Evolutionary conservation across 2,888 invertebrate species (phyloP).

Genomic region (Dicyrtoma fusca): DNA sequence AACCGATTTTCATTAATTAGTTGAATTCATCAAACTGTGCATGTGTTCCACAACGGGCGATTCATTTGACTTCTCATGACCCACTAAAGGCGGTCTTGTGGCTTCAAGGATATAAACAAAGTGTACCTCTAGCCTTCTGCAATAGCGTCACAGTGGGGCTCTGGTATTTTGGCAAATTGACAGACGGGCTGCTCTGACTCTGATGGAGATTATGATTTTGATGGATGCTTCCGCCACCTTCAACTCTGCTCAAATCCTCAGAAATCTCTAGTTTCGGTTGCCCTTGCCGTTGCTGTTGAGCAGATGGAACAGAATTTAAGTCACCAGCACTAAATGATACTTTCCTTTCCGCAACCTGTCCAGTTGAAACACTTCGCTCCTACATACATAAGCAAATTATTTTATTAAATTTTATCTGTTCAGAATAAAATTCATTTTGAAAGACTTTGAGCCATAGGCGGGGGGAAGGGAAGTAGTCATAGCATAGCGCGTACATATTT

Average conservation of each 20-base stretch:
- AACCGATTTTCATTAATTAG: too few species aligned
- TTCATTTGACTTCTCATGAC: too few species aligned
- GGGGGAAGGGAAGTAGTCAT: too few species aligned
- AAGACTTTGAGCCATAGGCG: too few species aligned
- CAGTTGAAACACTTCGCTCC: slow-evolving; percentile 31
- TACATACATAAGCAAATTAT: background rate
- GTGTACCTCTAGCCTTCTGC: slow-evolving; percentile 83
- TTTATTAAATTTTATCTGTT: too few species aligned
- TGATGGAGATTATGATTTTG: slow-evolving; percentile 30
- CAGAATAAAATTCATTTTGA: too few species aligned
- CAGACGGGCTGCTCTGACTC: slow-evolving; percentile 50
- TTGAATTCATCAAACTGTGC: too few species aligned
- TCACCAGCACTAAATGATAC: background rate
- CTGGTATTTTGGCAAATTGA: slow-evolving; percentile 73
- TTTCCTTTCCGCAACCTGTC: slow-evolving; percentile 18
- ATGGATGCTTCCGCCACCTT: slow-evolving; percentile 8
- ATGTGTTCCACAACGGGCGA: too few species aligned
- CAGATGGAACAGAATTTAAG: slow-evolving; percentile 1
- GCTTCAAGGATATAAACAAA: background rate
- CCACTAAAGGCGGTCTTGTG: background rate
- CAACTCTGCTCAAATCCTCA: slow-evolving; percentile 16
- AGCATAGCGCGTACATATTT: too few species aligned
- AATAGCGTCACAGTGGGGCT: slow-evolving; percentile 85
- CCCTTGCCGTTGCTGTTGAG: background rate
- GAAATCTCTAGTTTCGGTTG: background rate